These are phyloP conservation scores for Himalopsyche phryganea DNA, from an alignment of 1,140 invertebrate genomes.

Conservation along the genomic window DNA sequence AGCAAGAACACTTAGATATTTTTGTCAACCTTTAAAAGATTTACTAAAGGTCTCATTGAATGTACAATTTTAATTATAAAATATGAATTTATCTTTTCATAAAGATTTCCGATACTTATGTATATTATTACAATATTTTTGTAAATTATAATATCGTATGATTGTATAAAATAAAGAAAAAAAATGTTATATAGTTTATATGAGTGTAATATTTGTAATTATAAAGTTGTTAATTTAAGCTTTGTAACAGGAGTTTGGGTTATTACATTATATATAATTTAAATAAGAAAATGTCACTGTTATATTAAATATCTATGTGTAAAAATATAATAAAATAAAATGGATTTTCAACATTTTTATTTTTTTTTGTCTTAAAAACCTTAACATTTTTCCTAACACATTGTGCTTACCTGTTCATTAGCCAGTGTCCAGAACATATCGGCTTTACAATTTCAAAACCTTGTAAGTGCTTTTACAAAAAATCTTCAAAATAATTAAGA, in stretches of 20 bases:
- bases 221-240: constrained; percentile 34
- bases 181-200: constrained; percentile 35
- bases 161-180: constrained; percentile 28
- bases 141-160: constrained; percentile 29
- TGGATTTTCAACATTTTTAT: constrained; percentile 20
- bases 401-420: no score
- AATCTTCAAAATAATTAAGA: no score
- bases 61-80: neutral
- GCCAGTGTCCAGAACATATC: no score
- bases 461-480: no score
- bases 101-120: constrained; percentile 15
- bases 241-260: constrained; percentile 35
- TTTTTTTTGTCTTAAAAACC: constrained; percentile 3
- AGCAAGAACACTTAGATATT: no score
- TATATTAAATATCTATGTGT: constrained; percentile 33
- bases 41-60: constrained; percentile 6
- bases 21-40: no score
- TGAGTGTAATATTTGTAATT: constrained; percentile 34
- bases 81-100: constrained; percentile 3
- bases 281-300: constrained; percentile 29
- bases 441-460: no score
- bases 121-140: constrained; percentile 31
- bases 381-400: neutral
- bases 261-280: constrained; percentile 25
- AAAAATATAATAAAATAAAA: constrained; percentile 29